Base-by-base conservation (phyloP, 2,888 invertebrate species). In the Oxystoma pomonae region DNA sequence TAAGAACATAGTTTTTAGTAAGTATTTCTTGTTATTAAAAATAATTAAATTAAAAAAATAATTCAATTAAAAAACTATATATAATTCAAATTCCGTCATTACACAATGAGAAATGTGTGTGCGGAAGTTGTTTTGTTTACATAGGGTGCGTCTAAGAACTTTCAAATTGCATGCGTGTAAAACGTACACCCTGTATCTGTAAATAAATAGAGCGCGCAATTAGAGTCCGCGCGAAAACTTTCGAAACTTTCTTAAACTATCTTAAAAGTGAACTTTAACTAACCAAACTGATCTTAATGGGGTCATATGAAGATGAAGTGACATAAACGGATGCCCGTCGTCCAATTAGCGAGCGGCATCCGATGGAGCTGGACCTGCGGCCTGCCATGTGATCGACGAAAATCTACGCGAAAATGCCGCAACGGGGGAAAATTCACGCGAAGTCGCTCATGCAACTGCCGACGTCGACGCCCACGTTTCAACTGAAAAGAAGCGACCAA, bases 301-400 rank as follows among this genome's bases (percentile, higher is more conserved):
- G 88, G 74, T 88, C 88, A 65, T 84, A 85, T 70, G 83, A 82
- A 61, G 86, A 85, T n/a, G n/a, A n/a, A 35, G 35, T 35, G 75
- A 83, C 84, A 77, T 87, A 88, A 63, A 87, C 84, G 16, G 88
- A 88, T 64, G 87, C 83, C 19, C 89, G 81, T 53, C 88, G 84
- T 1, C 87, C 87, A 21, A 88, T 84, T 68, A 88, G 82, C 16
- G 88, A 84, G 66, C 87, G 83, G 76, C 87, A 87, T 65, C 86
- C 87, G 68, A 88, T 87, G 67, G 87, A 87, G 76, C 87, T 87
- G 80, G 87, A 87, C 65, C 87, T 83, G 58, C 87, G 82, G 50
- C 87, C 86, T 55, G 87, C 84, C 83, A 86, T 76, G 71, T 69
- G 51, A 71, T 68, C 68, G 71, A 68, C 69, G 68, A 68, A 68